Base-by-base conservation (phyloP, 2,888 invertebrate species). In the Lutraria lutraria region DNA sequence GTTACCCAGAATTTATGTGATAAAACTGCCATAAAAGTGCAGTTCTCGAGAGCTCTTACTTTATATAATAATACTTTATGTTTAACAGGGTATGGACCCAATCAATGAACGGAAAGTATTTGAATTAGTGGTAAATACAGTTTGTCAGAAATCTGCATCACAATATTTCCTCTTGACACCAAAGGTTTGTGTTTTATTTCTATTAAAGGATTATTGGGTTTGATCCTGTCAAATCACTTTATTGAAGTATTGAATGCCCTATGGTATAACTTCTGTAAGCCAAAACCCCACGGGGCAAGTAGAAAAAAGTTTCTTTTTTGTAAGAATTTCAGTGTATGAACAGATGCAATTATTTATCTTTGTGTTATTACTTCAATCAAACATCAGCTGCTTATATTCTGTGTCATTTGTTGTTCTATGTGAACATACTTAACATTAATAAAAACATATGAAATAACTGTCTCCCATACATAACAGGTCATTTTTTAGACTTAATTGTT, bases 91-190 rank as follows among this genome's bases (percentile, higher is more conserved):
- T 31, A 96, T 96, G 96, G 96, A 96, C 92, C 96, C 96, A 43
- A 91, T 94, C 13, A 96, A 96, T 92, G 96, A 96, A 91, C 92
- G 96, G 68, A 96, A 95, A 82, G 95, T 96, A 43, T 96, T 96
- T 95, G 96, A 96, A 85, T 92, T 96, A 76, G 96, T 96, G 21
- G 96, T 96, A 15, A 92, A 95, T 81, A 96, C 96, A 31, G 98
- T 98, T 0, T 98, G 98, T 6, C 96, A 97, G 6, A 97, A 97
- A 80, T 97, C 97, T 82, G 97, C 98, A 0, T 97, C 98, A 0
- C 99, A 99, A 96, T 99, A 99, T 96, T 99, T 99, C 96, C 97
- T 99, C 72, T 97, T 99, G 0, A 99, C 99, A 3, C 99, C 99
- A n/a, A 99, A 99, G 97, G 98, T 99, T 97, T 95, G 94, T 80